Conservation (phyloP, 2,113 vertebrate genomes). For the Rhipidura dahli region DNA sequence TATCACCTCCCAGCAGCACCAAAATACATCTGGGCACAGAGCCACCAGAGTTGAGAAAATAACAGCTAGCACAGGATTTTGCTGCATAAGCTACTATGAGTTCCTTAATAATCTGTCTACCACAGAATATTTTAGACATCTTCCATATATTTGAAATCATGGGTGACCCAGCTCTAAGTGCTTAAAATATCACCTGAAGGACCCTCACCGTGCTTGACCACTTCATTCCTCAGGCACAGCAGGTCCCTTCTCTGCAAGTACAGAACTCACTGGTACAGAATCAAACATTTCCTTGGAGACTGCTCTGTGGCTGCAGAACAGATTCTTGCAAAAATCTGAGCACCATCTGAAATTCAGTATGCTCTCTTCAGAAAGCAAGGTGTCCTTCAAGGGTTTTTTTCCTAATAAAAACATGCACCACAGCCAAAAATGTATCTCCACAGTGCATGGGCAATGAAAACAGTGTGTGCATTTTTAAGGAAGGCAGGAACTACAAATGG, state of each 20-base stretch:
- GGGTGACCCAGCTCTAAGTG: not conserved
- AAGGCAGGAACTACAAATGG: not conserved
- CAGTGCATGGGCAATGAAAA: not conserved
- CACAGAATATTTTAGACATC: not conserved
- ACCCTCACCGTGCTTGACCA: not conserved
- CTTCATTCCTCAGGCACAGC: not conserved
- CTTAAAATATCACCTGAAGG: not conserved
- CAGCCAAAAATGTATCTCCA: not conserved
- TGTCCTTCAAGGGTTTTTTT: not conserved
- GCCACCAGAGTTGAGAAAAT: slow-evolving; percentile 38
- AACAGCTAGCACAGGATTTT: slow-evolving; percentile 17
- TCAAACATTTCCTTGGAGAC: not conserved
- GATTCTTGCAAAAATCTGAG: not conserved
- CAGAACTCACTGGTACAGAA: not conserved
- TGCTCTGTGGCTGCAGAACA: not conserved
- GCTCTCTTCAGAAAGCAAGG: not conserved
- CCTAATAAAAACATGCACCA: not conserved
- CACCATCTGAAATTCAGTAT: not conserved
- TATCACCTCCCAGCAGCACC: slow-evolving; percentile 50
- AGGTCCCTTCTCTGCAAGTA: not conserved
- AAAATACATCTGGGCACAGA: slow-evolving; percentile 47
- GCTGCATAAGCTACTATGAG: slow-evolving; percentile 21
- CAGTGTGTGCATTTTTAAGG: not conserved
- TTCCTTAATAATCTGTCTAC: not conserved
- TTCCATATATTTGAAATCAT: not conserved